Percentiles rank a stretch among this genome's conserved stretches.
These are phyloP conservation scores for Mesodorylaimus sp. DNA, from an alignment of 2,888 invertebrate species.

Conservation along the genomic window DNA sequence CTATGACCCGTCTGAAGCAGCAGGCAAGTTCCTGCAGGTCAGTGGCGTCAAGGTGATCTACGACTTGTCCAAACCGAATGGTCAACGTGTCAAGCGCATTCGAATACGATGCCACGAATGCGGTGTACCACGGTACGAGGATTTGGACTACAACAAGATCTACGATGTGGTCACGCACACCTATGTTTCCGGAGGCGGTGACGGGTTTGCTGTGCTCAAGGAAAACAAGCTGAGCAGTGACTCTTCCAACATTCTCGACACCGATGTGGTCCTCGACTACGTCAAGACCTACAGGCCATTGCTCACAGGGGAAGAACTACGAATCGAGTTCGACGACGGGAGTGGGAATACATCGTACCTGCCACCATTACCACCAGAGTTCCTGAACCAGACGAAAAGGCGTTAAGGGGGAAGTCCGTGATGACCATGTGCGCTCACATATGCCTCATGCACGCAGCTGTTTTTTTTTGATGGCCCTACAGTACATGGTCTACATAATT, in stretches of 20 bases:
- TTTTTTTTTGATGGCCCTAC: no score
- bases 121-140: slow-evolving; percentile 41
- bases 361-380: no score
- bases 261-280: background rate
- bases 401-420: no score
- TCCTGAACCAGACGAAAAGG: no score
- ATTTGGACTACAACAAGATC: slow-evolving; percentile 38
- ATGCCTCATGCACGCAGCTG: no score
- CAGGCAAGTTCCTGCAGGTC: slow-evolving; percentile 61
- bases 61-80: slow-evolving; percentile 44
- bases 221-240: slow-evolving; percentile 9
- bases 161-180: slow-evolving; percentile 49
- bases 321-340: no score
- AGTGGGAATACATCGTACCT: no score
- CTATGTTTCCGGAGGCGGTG: slow-evolving; percentile 54
- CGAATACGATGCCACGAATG: slow-evolving; percentile 50
- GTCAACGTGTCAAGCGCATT: slow-evolving; percentile 46
- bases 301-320: no score
- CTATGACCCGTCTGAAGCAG: slow-evolving; percentile 35
- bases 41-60: slow-evolving; percentile 41
- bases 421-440: no score
- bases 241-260: background rate
- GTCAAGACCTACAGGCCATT: background rate
- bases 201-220: slow-evolving; percentile 45
- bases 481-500: no score